Evolutionary conservation across 2,113 vertebrate genomes (phyloP).

Genomic region (Megaceryle maxima): DNA sequence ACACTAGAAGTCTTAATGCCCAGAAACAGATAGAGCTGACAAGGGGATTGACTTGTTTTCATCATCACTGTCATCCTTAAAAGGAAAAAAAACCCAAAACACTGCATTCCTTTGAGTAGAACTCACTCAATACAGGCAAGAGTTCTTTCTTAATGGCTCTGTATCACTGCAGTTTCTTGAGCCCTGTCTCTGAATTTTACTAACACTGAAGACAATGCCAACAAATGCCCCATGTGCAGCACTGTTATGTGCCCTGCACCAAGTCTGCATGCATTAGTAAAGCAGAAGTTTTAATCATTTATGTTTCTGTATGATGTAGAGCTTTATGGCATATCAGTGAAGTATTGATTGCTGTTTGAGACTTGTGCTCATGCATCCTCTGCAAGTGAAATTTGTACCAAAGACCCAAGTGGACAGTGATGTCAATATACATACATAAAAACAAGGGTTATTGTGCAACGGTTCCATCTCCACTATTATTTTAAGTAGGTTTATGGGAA

Average conservation of each 20-base stretch:
- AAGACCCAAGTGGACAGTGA: not conserved
- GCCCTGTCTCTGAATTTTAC: not conserved
- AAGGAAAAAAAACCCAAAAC: not conserved
- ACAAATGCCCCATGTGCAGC: not conserved
- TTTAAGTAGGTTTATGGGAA: conserved; percentile 7
- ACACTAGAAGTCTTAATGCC: not conserved
- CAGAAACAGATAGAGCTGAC: not conserved
- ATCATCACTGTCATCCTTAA: not conserved
- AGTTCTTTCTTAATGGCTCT: not conserved
- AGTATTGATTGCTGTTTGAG: conserved; percentile 5
- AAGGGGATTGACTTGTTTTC: not conserved
- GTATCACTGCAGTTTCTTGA: not conserved
- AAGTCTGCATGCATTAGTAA: not conserved
- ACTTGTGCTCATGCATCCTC: not conserved
- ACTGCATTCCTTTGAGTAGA: not conserved
- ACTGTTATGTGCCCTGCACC: not conserved
- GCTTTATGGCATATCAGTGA: not conserved
- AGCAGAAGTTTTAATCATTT: not conserved
- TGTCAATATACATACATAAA: not conserved
- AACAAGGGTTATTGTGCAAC: not conserved
- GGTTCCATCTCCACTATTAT: conserved; percentile 10
- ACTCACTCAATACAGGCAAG: not conserved
- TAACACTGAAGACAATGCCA: not conserved
- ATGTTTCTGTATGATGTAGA: not conserved
- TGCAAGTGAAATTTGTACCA: not conserved